Conservation (phyloP, 2,797 vertebrate genomes). For the Gymnothorax reevesii region DNA sequence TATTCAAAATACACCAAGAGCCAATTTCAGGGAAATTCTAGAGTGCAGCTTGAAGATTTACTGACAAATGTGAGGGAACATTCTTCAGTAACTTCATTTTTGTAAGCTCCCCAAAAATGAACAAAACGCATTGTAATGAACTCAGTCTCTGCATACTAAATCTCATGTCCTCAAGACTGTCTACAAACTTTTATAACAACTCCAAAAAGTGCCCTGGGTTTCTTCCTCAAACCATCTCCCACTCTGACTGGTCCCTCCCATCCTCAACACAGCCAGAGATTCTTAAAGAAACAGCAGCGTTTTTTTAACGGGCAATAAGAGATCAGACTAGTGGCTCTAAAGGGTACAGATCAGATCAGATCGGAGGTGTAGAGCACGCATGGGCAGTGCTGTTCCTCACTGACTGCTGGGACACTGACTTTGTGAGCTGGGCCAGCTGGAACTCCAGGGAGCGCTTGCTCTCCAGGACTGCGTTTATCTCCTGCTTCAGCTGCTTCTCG, state of each 20-base stretch:
- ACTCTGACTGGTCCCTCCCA: not conserved
- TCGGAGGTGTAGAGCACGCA: not conserved
- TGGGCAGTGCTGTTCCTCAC: not conserved
- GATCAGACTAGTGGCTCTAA: not conserved
- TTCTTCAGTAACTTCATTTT: not conserved
- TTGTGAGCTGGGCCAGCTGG: constrained; percentile 93
- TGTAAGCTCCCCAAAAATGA: not conserved
- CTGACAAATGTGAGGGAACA: not conserved
- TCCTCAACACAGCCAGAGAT: not conserved
- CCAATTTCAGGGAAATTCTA: not conserved
- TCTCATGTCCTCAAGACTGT: not conserved
- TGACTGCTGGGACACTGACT: constrained; percentile 70
- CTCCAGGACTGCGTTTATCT: constrained; percentile 90
- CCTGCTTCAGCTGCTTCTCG: constrained; percentile 97
- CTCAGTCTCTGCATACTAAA: not conserved
- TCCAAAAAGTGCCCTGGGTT: not conserved
- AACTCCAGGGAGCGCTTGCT: constrained; percentile 93
- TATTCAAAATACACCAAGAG: not conserved
- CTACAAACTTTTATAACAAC: not conserved
- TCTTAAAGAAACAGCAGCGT: not conserved
- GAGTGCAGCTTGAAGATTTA: not conserved
- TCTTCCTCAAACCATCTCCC: not conserved
- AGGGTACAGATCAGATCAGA: not conserved
- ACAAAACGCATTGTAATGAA: not conserved
- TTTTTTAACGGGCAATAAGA: not conserved